Evolutionary conservation across 2,797 vertebrate genomes (phyloP).

Genomic region (Tapirus indicus): DNA sequence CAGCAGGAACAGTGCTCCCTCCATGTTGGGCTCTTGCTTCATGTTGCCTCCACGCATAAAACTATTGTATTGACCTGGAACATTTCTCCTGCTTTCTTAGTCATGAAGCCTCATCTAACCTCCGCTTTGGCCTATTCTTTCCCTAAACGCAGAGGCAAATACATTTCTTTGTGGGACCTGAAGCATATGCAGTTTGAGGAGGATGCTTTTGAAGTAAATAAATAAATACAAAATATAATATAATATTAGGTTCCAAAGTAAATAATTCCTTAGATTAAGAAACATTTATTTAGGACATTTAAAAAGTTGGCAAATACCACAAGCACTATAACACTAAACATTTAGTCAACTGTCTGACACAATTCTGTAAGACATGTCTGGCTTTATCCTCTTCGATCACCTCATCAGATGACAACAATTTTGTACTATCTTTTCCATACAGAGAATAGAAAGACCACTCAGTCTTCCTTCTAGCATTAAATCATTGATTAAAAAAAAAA

Average conservation of each 20-base stretch:
- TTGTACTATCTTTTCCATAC: not conserved
- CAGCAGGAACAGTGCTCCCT: not conserved
- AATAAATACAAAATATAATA: not conserved
- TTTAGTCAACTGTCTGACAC: not conserved
- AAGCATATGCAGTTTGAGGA: not conserved
- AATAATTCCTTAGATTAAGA: not conserved
- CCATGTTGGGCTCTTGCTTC: not conserved
- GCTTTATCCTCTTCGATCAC: not conserved
- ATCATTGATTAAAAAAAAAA: not conserved
- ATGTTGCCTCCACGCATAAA: not conserved
- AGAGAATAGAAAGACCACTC: not conserved
- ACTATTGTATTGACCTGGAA: not conserved
- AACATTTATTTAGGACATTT: not conserved
- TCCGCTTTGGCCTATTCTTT: too few species aligned
- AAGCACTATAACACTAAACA: not conserved
- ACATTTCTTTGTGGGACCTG: not conserved
- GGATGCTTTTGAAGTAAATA: not conserved
- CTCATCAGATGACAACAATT: not conserved
- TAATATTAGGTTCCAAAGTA: not conserved
- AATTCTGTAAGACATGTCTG: not conserved
- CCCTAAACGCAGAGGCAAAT: not conserved
- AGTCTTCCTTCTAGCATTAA: not conserved
- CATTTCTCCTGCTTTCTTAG: not conserved
- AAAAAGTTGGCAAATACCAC: not conserved
- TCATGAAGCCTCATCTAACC: not conserved